A percentile compares a stretch with the other conserved stretches of the same genome.
Evolutionary conservation across 2,113 vertebrate genomes (phyloP).

Genomic region (Muntiacus reevesi): DNA sequence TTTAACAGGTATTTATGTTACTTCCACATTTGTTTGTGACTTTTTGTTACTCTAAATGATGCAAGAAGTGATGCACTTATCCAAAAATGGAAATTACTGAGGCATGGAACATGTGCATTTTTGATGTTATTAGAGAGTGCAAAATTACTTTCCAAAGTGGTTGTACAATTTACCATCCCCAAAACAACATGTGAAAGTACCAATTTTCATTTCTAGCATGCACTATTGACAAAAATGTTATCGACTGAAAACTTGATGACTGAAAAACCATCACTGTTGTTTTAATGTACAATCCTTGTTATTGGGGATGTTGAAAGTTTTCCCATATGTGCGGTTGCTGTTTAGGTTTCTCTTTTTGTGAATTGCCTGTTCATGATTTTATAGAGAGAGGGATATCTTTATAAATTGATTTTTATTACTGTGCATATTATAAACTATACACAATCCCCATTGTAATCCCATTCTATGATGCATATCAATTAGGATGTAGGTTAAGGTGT

Average conservation of each 20-base stretch:
- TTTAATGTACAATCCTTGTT: not conserved
- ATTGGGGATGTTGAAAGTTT: not conserved
- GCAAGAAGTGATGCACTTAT: not conserved
- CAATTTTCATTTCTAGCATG: not conserved
- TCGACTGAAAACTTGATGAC: not conserved
- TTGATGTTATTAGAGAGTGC: not conserved
- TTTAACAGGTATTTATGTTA: not conserved
- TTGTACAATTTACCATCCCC: not conserved
- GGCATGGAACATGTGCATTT: not conserved
- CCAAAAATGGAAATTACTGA: not conserved
- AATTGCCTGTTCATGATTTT: not conserved
- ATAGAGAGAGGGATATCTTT: not conserved
- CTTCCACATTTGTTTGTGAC: not conserved
- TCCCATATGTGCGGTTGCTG: not conserved
- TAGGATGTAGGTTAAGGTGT: not conserved
- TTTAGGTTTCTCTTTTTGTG: not conserved
- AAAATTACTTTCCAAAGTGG: not conserved
- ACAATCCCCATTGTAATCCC: not conserved
- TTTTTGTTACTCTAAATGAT: not conserved
- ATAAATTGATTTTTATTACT: not conserved
- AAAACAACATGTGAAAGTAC: not conserved
- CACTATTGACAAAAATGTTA: not conserved
- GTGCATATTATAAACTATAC: not conserved
- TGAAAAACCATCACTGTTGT: not conserved
- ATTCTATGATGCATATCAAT: not conserved